A percentile compares a stretch with the other conserved stretches of the same genome.
Conservation (phyloP, 2,888 invertebrate genomes). For the Drosophila peninsularis region DNA sequence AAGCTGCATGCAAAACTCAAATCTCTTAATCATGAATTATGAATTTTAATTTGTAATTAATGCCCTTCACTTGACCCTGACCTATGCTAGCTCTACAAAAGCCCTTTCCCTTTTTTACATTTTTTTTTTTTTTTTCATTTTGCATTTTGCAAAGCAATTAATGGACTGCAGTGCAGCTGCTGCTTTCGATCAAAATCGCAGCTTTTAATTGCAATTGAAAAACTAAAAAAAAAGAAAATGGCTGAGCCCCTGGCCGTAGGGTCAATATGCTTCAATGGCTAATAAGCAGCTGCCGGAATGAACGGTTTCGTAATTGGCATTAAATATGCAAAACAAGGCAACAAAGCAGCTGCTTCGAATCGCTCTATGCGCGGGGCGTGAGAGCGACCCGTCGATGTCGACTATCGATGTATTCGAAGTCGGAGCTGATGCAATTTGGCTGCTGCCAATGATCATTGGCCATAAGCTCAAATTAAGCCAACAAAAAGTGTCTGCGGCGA, state of each 20-base stretch:
- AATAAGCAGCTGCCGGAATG: slow-evolving; percentile 27
- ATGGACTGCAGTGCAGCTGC: slow-evolving; percentile 21
- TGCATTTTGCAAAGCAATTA: slow-evolving; percentile 12
- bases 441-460: slow-evolving; percentile 20
- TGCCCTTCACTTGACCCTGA: slow-evolving; percentile 23
- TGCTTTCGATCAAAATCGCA: slow-evolving; percentile 8
- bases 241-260: not conserved
- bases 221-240: not conserved
- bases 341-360: not conserved
- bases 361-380: slow-evolving; percentile 25
- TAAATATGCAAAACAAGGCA: slow-evolving; percentile 39
- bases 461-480: slow-evolving; percentile 24
- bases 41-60: slow-evolving; percentile 7
- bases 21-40: not conserved
- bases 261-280: slow-evolving; percentile 12
- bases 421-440: slow-evolving; percentile 50
- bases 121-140: not conserved
- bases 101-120: not conserved
- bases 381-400: slow-evolving; percentile 14
- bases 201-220: slow-evolving; percentile 8
- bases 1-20: not conserved
- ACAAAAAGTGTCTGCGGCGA: slow-evolving; percentile 22
- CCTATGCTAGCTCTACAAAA: slow-evolving; percentile 1
- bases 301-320: slow-evolving; percentile 27
- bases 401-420: not conserved